Evolutionary conservation across 2,888 invertebrate genomes (phyloP), one percentile per base, ranked within the genome.

Genomic region (Cyclophora albipunctata): DNA sequence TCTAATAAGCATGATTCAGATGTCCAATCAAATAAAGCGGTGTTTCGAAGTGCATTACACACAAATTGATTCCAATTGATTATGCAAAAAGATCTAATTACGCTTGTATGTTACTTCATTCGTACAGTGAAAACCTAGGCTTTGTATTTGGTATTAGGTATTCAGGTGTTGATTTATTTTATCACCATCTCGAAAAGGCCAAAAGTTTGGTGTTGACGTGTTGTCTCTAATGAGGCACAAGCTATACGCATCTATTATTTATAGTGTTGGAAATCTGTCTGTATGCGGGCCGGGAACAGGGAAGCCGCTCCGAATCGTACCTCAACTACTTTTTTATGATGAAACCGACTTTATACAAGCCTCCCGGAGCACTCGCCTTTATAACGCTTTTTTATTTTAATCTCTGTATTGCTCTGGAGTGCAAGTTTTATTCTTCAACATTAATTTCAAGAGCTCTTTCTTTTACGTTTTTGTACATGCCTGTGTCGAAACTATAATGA

Each of bases 231-330:
- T 62, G 62, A 63, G 62, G 56, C 56, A 53, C 57, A 60, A 54
- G 55, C 54, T 55, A 50, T 57, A 57, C 54, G 54, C 63, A 67
- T 69, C 58, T 67, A 67, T 66, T 67, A 69, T 70, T 68, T 69
- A 72, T 64, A 65, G 54, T 61, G 56, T 60, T 57, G 62, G 57
- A 64, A 71, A 70, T 66, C 67, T 66, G 67, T 40, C 51, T 53
- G 47, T 54, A 49, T 40, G 48, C 52, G 47, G 42, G 42, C 41
- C 45, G 40, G 47, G 20, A 20, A 5, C 34, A 43, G 48, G 48
- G 48, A 47, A 43, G 45, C 42, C 52, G 49, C 43, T 46, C 37
- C 48, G 51, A 47, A 52, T 56, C 54, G 52, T 53, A 51, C 53
- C 51, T 54, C 47, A 34, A 45, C 48, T 50, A 44, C 47, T 50